Evolutionary conservation across 2,113 vertebrate species (phyloP).

Genomic region (Lamprologus lemairii): DNA sequence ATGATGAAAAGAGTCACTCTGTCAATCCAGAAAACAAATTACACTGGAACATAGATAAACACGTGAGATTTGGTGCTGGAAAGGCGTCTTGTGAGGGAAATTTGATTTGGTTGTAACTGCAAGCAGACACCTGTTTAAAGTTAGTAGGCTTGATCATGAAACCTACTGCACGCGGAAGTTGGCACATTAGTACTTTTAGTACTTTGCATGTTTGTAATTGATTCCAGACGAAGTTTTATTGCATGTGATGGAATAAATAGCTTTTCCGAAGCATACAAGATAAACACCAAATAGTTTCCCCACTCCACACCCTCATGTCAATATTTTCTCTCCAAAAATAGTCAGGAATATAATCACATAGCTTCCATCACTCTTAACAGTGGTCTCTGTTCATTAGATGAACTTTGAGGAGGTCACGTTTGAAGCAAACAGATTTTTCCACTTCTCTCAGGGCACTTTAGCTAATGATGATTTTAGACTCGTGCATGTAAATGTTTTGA

Average conservation of each 20-base stretch:
- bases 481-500: neutral
- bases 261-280: neutral
- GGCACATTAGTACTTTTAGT: neutral
- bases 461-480: too few species aligned
- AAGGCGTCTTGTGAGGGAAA: neutral
- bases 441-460: too few species aligned
- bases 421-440: neutral
- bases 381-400: neutral
- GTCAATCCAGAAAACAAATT: neutral
- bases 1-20: neutral
- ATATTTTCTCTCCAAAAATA: constrained; percentile 2
- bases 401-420: neutral
- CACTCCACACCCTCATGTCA: neutral
- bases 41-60: neutral
- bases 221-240: neutral
- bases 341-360: neutral
- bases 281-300: neutral
- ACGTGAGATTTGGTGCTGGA: neutral
- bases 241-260: neutral
- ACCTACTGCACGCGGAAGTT: neutral
- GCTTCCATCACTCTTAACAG: neutral
- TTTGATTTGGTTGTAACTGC: neutral
- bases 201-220: neutral
- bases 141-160: neutral
- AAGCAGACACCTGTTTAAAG: neutral